Evolutionary conservation across 2,888 invertebrate species (phyloP).

Genomic region (Gordius sp.): DNA sequence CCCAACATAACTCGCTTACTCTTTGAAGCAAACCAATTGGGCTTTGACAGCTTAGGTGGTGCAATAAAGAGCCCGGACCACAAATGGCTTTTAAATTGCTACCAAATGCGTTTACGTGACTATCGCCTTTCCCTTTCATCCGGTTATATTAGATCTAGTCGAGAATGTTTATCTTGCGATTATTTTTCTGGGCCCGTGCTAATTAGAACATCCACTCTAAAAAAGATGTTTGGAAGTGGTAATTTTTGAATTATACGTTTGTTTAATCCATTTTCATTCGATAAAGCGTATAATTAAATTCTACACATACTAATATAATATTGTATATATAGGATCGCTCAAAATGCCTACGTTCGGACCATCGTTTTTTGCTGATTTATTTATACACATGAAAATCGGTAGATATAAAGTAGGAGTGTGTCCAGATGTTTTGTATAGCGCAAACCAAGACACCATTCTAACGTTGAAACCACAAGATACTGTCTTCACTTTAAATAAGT

Average conservation of each 20-base stretch:
- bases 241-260: no score
- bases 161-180: constrained; percentile 26
- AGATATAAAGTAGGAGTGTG: constrained; percentile 22
- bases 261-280: no score
- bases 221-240: no score
- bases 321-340: neutral
- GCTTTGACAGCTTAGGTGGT: constrained; percentile 2
- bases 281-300: no score
- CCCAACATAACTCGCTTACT: constrained; percentile 2
- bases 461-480: constrained; percentile 16
- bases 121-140: constrained; percentile 23
- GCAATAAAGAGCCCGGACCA: neutral
- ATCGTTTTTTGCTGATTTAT: constrained; percentile 24
- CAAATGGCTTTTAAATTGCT: constrained; percentile 21
- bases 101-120: constrained; percentile 23
- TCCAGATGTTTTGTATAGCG: constrained; percentile 26
- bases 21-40: neutral
- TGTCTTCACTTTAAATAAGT: no score
- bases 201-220: constrained; percentile 21
- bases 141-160: constrained; percentile 24
- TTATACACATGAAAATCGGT: constrained; percentile 22
- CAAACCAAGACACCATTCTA: neutral
- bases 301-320: neutral
- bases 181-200: constrained; percentile 25
- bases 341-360: constrained; percentile 18